A percentile compares a stretch with the other conserved stretches of the same genome.
Conservation (phyloP, 2,888 invertebrate species). For the Andrena minutula region DNA sequence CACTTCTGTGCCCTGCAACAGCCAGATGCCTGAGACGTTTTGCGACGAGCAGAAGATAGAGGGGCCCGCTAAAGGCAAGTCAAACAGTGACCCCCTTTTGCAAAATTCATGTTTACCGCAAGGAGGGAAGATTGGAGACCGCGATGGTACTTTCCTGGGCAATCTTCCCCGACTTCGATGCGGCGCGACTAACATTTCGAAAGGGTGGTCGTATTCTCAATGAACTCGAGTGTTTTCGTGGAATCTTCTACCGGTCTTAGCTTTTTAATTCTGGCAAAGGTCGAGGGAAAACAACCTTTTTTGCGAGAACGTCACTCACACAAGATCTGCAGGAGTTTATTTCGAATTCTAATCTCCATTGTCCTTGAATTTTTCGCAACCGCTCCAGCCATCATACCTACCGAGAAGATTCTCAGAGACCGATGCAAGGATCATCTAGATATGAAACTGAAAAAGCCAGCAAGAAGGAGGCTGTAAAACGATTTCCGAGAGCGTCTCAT, state of each 20-base stretch:
- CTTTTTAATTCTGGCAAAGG: no score
- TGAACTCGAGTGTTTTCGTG: no score
- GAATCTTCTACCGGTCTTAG: no score
- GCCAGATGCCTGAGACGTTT: background rate
- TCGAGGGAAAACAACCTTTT: no score
- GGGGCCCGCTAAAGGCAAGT: background rate
- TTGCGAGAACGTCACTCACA: no score
- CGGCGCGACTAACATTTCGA: no score
- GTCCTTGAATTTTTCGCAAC: background rate
- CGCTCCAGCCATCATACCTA: background rate
- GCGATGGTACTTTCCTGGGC: no score
- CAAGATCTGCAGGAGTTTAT: background rate
- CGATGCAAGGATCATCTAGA: slow-evolving; percentile 19
- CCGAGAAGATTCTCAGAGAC: background rate
- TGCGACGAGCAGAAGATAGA: background rate
- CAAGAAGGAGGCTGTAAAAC: slow-evolving; percentile 18
- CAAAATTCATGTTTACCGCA: background rate
- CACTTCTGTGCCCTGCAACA: slow-evolving; percentile 11
- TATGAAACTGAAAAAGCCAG: slow-evolving; percentile 24
- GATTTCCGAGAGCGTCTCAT: slow-evolving; percentile 35
- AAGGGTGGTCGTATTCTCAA: no score
- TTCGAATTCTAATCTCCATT: background rate
- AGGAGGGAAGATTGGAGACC: background rate
- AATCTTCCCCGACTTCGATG: no score
- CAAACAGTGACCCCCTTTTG: background rate